Base-by-base conservation (phyloP, 2,113 vertebrate genomes). In the Meriones unguiculatus region DNA sequence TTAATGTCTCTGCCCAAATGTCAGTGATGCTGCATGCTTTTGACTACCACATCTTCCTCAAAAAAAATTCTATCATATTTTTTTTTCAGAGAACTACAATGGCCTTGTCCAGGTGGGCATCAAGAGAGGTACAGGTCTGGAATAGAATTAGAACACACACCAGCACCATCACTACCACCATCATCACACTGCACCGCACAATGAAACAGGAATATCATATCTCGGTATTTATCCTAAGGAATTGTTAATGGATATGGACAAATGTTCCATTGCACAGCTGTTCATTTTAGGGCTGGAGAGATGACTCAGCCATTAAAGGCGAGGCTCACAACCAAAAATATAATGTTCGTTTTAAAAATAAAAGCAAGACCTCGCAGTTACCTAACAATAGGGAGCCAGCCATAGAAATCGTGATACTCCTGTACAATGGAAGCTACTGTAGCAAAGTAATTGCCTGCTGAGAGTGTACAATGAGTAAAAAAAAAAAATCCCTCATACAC, bases 1-100 rank as follows among this genome's bases (percentile, higher is more conserved):
- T 94, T 86, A 96, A 80, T 90, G 91, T 87, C 65, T 92, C 85
- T 62, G 77, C 87, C 15, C 78, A 95, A 82, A 93, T 91, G 86
- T 87, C 78, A 90, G 41, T 25, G 76, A 62, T 46, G 54, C 59
- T 54, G 18, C 57, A 24, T 75, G 64, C 64, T 78, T 96, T 73
- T 75, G n/a, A 85, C 64, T 84, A 72, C 7, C 65, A 1, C 35
- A 77, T 92, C 85, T 85, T 93, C 77, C 69, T 65, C 75, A 84
- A 46, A 84, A 84, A n/a, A 92, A 54, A 89, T 28, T 89, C 38
- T 50, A 67, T 93, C 73, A 80, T 88, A 41, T 81, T 93, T 93
- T 76, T 72, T 57, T 57, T 76, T 67, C 75, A 57, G 72, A 89
- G 81, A 94, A 96, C 30, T 82, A 91, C 89, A 92, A 54, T 50